Conservation (phyloP, 92 coral and sea anemone species). For the Diadumene lineata region DNA sequence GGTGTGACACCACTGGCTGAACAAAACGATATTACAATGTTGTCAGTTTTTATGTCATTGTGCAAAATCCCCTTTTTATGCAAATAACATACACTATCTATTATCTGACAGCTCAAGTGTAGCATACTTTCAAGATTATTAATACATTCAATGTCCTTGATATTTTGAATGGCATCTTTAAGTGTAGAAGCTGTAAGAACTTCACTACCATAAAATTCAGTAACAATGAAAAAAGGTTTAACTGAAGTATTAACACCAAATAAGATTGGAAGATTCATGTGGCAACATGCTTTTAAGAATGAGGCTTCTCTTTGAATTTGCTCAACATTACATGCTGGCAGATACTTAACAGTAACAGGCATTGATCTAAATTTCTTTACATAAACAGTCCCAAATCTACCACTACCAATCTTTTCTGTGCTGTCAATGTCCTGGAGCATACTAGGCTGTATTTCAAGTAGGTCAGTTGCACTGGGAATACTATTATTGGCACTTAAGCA, state of each 20-base stretch:
- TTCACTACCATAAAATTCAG: constrained; percentile 54
- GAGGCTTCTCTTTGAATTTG: constrained; percentile 50
- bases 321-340: constrained; percentile 26
- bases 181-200: constrained; percentile 29
- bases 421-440: constrained; percentile 36
- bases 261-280: constrained; percentile 54
- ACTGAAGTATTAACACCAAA: constrained; percentile 49
- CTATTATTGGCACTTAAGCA: background rate
- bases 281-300: constrained; percentile 49
- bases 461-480: constrained; percentile 13
- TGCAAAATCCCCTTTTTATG: constrained; percentile 46
- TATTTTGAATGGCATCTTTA: constrained; percentile 15
- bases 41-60: constrained; percentile 65
- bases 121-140: constrained; percentile 50
- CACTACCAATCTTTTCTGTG: constrained; percentile 50
- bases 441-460: constrained; percentile 51
- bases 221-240: constrained; percentile 51
- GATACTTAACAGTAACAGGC: constrained; percentile 71
- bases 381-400: constrained; percentile 62
- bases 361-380: constrained; percentile 51
- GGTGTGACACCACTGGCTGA: constrained; percentile 17
- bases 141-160: background rate
- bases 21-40: constrained; percentile 28
- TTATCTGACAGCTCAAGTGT: constrained; percentile 43
- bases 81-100: constrained; percentile 48